Evolutionary conservation across 2,888 invertebrate genomes (phyloP).

Genomic region (Idaea biselata): DNA sequence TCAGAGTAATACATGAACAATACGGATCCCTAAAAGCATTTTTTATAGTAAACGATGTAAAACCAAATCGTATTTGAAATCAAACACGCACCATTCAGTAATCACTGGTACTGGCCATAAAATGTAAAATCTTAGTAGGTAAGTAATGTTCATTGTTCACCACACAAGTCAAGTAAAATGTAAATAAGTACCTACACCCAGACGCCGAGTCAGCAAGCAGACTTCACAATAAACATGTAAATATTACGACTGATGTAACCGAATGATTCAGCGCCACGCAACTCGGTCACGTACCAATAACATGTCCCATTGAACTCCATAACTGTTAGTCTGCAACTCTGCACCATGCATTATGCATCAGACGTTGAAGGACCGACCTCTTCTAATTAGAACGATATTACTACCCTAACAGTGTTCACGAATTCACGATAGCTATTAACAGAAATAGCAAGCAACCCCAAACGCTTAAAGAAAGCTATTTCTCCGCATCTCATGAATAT

Average conservation of each 20-base stretch:
- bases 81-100: neutral
- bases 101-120: neutral
- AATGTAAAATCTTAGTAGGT: neutral
- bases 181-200: neutral
- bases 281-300: constrained; percentile 39
- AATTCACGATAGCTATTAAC: constrained; percentile 19
- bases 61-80: neutral
- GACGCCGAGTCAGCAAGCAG: constrained; percentile 1
- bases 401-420: constrained; percentile 21
- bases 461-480: constrained; percentile 37
- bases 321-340: constrained; percentile 40
- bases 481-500: constrained; percentile 67
- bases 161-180: constrained; percentile 4
- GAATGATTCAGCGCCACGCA: constrained; percentile 26
- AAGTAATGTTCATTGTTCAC: neutral
- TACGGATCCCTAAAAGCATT: no score
- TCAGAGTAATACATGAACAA: no score
- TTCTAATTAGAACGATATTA: constrained; percentile 14
- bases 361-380: constrained; percentile 24
- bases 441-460: constrained; percentile 18
- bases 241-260: constrained; percentile 19
- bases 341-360: constrained; percentile 52
- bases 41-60: neutral
- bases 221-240: constrained; percentile 17
- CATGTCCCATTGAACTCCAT: constrained; percentile 44